Evolutionary conservation across 2,113 vertebrate genomes (phyloP).

Genomic region (Erythrocercus mccallii): DNA sequence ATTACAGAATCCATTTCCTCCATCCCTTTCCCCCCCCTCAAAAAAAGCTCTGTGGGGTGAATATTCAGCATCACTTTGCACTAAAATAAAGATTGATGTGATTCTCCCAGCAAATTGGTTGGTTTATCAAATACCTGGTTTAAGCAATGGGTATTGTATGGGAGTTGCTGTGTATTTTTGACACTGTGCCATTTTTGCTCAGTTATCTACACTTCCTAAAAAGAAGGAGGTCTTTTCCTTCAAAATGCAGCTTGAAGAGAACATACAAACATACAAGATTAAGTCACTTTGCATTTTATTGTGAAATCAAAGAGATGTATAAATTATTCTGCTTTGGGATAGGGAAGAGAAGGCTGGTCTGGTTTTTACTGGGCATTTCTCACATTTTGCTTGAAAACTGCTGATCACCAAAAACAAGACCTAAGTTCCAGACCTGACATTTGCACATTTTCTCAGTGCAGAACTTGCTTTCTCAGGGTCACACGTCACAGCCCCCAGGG

Average conservation of each 20-base stretch:
- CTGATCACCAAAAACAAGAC: accelerated
- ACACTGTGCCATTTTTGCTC: not conserved
- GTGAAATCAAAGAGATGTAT: not conserved
- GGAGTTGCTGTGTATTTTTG: not conserved
- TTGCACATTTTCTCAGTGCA: not conserved
- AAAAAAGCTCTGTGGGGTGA: not conserved
- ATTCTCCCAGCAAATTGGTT: not conserved
- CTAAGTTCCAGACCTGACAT: not conserved
- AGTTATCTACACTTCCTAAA: not conserved
- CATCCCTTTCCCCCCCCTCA: accelerated
- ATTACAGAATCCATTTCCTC: not conserved
- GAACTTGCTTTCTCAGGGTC: not conserved
- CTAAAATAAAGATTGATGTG: not conserved
- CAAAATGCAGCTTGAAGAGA: not conserved
- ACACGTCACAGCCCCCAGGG: not conserved
- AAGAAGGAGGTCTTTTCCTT: not conserved
- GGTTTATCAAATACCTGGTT: not conserved
- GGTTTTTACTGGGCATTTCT: not conserved
- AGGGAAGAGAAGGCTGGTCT: not conserved
- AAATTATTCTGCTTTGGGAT: not conserved
- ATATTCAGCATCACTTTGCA: not conserved
- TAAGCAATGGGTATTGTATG: not conserved
- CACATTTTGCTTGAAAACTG: not conserved
- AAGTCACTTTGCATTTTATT: not conserved
- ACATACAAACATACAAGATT: accelerated